A percentile compares a stretch with the other conserved stretches of the same genome.
Conservation (phyloP, 1,140 invertebrate genomes). For the Cephus cinctus region DNA sequence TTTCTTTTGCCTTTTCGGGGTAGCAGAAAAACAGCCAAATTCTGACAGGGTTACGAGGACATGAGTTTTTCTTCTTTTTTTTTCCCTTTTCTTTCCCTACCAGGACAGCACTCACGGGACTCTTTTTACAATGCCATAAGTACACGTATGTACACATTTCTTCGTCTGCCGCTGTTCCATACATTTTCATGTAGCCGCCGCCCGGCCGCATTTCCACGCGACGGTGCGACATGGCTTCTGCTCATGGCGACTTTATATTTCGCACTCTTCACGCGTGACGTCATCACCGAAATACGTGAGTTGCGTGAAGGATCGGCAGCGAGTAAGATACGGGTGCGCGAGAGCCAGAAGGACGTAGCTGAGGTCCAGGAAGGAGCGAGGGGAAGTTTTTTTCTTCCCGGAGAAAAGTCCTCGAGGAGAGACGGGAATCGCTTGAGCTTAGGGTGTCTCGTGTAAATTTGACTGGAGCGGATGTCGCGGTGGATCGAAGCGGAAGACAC, state of each 20-base stretch:
- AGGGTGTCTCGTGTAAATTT: too few species aligned
- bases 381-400: not conserved
- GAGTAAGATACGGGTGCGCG: not conserved
- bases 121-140: not conserved
- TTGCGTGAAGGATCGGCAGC: slow-evolving; percentile 20
- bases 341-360: not conserved
- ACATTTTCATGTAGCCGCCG: not conserved
- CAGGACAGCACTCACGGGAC: not conserved
- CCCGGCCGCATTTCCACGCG: too few species aligned
- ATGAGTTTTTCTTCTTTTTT: not conserved
- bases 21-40: too few species aligned
- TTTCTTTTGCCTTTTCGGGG: too few species aligned
- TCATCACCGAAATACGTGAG: slow-evolving; percentile 55
- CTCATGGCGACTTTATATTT: too few species aligned
- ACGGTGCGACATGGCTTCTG: too few species aligned
- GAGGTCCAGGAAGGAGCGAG: not conserved
- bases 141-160: not conserved
- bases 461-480: too few species aligned
- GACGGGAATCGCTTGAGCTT: too few species aligned
- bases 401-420: not conserved
- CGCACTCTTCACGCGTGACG: slow-evolving; percentile 52
- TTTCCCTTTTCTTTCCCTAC: not conserved
- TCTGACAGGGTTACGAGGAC: not conserved
- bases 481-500: too few species aligned
- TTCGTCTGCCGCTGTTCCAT: not conserved